A percentile compares a stretch with the other conserved stretches of the same genome.
Conservation (phyloP, 2,113 vertebrate species). For the Proterorhinus semilunaris region DNA sequence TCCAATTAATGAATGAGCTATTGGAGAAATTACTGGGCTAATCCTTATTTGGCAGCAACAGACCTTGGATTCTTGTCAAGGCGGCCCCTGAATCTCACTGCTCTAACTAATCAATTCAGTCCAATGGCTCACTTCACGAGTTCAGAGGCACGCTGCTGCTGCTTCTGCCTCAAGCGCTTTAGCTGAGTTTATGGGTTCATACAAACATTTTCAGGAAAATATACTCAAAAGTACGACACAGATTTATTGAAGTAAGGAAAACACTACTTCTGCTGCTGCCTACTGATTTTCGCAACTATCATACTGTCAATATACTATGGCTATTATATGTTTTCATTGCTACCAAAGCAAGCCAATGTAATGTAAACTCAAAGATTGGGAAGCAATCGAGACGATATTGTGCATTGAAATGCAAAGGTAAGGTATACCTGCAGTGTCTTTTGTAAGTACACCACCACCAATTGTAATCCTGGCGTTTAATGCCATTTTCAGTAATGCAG, state of each 20-base stretch:
- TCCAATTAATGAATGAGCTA: conserved; percentile 20
- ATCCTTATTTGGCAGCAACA: conserved; percentile 31
- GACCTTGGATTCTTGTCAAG: conserved; percentile 37
- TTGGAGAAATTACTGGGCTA: conserved; percentile 15
- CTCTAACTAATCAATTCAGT: conserved; percentile 20
- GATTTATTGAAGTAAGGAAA: background rate
- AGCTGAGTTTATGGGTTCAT: conserved; percentile 1
- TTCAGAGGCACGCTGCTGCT: conserved; percentile 1
- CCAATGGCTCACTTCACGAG: conserved; percentile 4
- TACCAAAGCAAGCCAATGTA: too few species aligned
- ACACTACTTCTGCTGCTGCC: background rate
- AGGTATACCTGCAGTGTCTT: too few species aligned
- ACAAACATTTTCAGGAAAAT: conserved; percentile 8
- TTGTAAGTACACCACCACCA: too few species aligned
- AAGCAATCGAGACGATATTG: too few species aligned
- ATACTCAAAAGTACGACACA: background rate
- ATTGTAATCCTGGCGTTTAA: too few species aligned
- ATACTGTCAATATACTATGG: background rate
- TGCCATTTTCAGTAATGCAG: too few species aligned
- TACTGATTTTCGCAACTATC: background rate
- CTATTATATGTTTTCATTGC: background rate
- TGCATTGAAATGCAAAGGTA: too few species aligned
- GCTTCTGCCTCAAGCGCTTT: background rate
- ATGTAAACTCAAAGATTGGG: too few species aligned
- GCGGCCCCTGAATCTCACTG: conserved; percentile 19